Conservation (phyloP, 2,113 vertebrate species). For the Gnathonemus echidnorhynchus region DNA sequence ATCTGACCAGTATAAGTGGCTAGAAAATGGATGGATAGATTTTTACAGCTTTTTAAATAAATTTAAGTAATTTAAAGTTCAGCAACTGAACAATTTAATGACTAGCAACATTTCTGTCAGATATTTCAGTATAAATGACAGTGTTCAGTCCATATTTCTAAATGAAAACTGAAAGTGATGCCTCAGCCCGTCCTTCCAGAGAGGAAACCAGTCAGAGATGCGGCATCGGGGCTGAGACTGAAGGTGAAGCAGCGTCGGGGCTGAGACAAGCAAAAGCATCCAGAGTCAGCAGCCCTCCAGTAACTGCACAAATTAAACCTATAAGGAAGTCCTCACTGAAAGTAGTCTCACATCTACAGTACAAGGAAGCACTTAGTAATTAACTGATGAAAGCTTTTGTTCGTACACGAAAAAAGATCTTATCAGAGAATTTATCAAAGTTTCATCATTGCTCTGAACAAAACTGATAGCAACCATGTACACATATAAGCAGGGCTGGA, state of each 20-base stretch:
- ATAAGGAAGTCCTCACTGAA: neutral
- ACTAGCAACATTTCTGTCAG: neutral
- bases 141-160: neutral
- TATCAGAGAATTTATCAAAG: neutral
- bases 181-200: neutral
- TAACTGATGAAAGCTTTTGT: neutral
- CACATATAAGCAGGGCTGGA: neutral
- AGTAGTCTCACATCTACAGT: neutral
- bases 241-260: neutral
- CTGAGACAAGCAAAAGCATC: neutral
- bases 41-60: neutral
- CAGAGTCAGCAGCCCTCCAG: neutral
- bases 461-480: neutral
- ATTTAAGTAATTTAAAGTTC: neutral
- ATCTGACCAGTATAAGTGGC: neutral
- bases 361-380: neutral
- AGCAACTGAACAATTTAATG: neutral
- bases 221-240: neutral
- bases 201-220: neutral
- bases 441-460: neutral
- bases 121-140: neutral
- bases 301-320: neutral
- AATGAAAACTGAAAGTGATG: neutral
- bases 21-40: neutral
- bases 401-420: neutral